Base-by-base conservation (phyloP, 1,140 invertebrate genomes). In the Calliopsis andreniformis region DNA sequence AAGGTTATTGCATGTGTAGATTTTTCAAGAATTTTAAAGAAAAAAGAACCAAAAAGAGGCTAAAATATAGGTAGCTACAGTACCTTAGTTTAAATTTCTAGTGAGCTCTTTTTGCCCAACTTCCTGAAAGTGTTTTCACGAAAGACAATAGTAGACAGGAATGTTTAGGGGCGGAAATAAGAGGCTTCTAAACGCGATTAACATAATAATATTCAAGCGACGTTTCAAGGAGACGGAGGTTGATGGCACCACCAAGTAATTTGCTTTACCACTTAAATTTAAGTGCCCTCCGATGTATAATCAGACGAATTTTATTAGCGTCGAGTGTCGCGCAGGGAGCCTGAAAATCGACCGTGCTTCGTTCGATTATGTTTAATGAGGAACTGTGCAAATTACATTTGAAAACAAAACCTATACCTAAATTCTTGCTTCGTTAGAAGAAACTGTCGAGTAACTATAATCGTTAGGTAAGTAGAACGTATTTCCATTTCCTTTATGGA, bases 261-360 rank as follows among this genome's bases (percentile, higher is more conserved):
- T 83, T 73, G 63, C 67, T 84, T 83, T 72, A 83, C 71, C 82
- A 76, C 71, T 84, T 79, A 79, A 68, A 70, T 61, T 84, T 80
- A 84, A 84, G 77, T 84, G 80, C 62, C 82, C 66, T 66, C 70
- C 77, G 51, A 79, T 79, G 80, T 82, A 83, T 84, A 84, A 83
- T 80, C 77, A 53, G 76, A 76, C 75, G 51, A 84, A 83, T 79
- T 83, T 80, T 76, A 83, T 83, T 83, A 83, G 45, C 45, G 4
- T 12, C 20, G 53, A 30, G 35, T 47, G 45, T 42, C 66, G 32
- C 32, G 47, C 59, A 30, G 32, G 35, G 18, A 20, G 4, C n/a
- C 14, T 42, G 18, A 47, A 30, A 47, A 42, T 61, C 14, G n/a
- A 56, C 51, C 39, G 45, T 25, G 35, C 35, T 76, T 69, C 63